Conservation (phyloP, 2,113 vertebrate species). For the Pholis gunnellus region DNA sequence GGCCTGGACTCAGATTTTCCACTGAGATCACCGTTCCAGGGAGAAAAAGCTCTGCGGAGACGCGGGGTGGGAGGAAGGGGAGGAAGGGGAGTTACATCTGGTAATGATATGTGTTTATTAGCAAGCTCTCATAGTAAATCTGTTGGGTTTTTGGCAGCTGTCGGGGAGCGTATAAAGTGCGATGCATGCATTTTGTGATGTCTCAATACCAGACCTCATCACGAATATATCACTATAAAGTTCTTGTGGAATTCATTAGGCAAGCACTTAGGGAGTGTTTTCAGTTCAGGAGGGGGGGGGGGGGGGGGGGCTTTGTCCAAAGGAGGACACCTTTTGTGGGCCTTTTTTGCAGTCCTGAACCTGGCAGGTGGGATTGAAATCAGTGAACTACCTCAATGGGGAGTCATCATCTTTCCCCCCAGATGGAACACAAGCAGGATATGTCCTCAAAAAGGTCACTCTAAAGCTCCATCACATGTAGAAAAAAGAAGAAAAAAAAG, state of each 20-base stretch:
- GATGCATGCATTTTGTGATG: constrained; percentile 44
- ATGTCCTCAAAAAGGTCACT: constrained; percentile 4
- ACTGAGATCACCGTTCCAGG: constrained; percentile 80
- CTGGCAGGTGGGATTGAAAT: constrained; percentile 15
- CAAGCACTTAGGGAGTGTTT: constrained; percentile 4
- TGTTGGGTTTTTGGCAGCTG: constrained; percentile 68
- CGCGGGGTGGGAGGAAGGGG: constrained; percentile 5
- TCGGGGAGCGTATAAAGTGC: constrained; percentile 8
- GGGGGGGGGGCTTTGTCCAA: background rate
- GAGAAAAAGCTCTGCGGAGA: constrained; percentile 50
- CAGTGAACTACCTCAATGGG: background rate
- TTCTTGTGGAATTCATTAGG: constrained; percentile 1
- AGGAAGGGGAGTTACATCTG: constrained; percentile 72
- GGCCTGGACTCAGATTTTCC: constrained; percentile 78
- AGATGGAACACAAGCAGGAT: background rate
- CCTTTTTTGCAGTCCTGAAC: background rate
- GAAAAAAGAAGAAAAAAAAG: background rate
- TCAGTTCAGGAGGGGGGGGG: background rate
- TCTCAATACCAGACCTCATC: constrained; percentile 35
- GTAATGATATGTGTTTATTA: constrained; percentile 80
- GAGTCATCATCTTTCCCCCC: background rate
- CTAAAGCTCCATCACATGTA: background rate
- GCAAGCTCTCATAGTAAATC: constrained; percentile 77
- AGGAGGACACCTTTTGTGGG: background rate
- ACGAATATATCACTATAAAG: constrained; percentile 31